Base-by-base conservation (phyloP, 2,888 invertebrate genomes). In the Mesorhabditis spiculigera region DNA sequence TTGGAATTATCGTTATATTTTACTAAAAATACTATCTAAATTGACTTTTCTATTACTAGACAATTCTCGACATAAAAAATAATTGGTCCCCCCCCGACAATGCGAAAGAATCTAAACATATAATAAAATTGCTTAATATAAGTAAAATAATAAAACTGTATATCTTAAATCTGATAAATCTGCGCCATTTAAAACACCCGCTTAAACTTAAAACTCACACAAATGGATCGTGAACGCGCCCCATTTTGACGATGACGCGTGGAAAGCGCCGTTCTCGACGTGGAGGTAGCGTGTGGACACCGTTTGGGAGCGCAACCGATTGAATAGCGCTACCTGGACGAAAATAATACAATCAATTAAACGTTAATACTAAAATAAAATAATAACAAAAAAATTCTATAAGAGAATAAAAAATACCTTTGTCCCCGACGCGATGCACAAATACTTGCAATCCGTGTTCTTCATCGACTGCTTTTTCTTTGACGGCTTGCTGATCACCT, bases 401-500 rank as follows among this genome's bases (percentile, higher is more conserved):
- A 28, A 28, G 28, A 28, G 28, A 1, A 28, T 28, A 28, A 28
- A 28, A 50, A 50, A 50, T 3, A 78, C 81, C 89, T 96, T 96
- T 64, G 97, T 96, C 76, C 98, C 98, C 88, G 95, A 96, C 71
- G 96, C 96, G 87, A 98, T 98, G 89, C 98, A 99, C 84, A 84
- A 71, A 62, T 78, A 89, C 89, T 90, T 87, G 89, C 90, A 87
- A 88, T 98, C 98, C 43, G 97, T 95, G 89, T 98, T 99, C 87
- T 99, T 99, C 78, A 99, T 89, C 10, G 95, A 95, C 87, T 98
- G 98, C 87, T 98, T 98, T 89, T 98, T 99, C 88, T 98, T 98
- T 77, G 97, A 97, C 68, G 98, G 98, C 87, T 98, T 98, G 72
- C 97, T 97, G 87, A 98, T 98, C 81, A 99, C 98, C 75, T 75